Evolutionary conservation across 2,888 invertebrate genomes (phyloP).

Genomic region (Muschampia plurimacula): DNA sequence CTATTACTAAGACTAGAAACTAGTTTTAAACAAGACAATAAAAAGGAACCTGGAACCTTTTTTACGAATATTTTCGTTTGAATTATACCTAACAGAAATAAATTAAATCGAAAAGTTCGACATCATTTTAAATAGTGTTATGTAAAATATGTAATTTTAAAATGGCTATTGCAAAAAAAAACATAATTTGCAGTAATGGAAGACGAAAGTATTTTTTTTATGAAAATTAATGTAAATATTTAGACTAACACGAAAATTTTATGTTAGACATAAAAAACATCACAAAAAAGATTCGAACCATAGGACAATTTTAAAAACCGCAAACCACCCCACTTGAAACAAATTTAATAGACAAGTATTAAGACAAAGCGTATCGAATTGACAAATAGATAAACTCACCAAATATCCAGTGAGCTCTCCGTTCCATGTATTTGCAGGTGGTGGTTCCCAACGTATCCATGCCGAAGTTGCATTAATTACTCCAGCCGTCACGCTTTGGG

Average conservation of each 20-base stretch:
- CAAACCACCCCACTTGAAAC: not conserved
- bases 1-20: not conserved
- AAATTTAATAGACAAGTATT: conserved; percentile 32
- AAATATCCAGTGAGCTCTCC: conserved; percentile 95
- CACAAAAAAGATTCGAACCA: not conserved
- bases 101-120: no score
- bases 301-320: not conserved
- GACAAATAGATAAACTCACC: conserved; percentile 82
- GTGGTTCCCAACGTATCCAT: conserved; percentile 94
- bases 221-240: not conserved
- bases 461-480: conserved; percentile 93
- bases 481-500: conserved; percentile 91
- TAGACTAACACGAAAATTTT: not conserved
- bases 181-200: no score
- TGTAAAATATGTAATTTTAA: no score
- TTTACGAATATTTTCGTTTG: no score
- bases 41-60: not conserved
- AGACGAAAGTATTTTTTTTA: no score
- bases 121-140: no score
- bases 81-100: no score
- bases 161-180: no score
- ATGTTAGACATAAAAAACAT: not conserved
- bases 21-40: not conserved
- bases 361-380: conserved; percentile 29
- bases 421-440: conserved; percentile 90